Evolutionary conservation across 2,113 vertebrate genomes (phyloP), one percentile per base, ranked within the genome.

Genomic region (Coturnix japonica): DNA sequence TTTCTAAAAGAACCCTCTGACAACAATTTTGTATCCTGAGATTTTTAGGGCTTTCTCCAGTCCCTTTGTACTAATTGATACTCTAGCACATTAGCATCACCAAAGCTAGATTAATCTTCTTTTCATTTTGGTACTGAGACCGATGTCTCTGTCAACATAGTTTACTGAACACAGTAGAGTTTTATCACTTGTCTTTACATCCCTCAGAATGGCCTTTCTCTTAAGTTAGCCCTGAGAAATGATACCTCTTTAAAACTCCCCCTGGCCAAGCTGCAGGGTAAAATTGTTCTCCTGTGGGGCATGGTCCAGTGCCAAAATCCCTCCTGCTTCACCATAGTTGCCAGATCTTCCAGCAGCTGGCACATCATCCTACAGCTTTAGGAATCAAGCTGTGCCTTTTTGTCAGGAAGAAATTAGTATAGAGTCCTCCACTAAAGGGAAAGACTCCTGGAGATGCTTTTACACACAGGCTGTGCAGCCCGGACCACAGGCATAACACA

Each of bases 81-180:
- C 41, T 63, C 21, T 46, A 70, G 31, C 66, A 41, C 81, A 91
- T 87, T 94, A 92, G 64, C 66, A 92, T 87, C 25, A 79, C 70
- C 71, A 95, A 92, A 73, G 46, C 63, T 73, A 86, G 59, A 87
- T 89, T 81, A 91, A 82, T 95, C 83, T 81, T 92, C 70, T 91
- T 94, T 94, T 89, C 53, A 56, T 84, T 89, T 93, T 73, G 39
- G 37, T 64, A 46, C 66, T 47, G 64, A 85, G 66, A 67, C 66
- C 70, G 81, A 67, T 61, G 82, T 59, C 33, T 81, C 53, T 81
- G 73, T 91, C 85, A 90, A 37, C 73, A 51, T 54, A 60, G 46
- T 82, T 95, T 87, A 85, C 43, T 66, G 74, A 81, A 90, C 25
- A 25, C 60, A 10, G 30, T 88, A 73, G 28, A 41, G 44, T 86